These are phyloP conservation scores for Epinephelus awoara DNA, from an alignment of 2,797 vertebrate species.

Conservation along the genomic window DNA sequence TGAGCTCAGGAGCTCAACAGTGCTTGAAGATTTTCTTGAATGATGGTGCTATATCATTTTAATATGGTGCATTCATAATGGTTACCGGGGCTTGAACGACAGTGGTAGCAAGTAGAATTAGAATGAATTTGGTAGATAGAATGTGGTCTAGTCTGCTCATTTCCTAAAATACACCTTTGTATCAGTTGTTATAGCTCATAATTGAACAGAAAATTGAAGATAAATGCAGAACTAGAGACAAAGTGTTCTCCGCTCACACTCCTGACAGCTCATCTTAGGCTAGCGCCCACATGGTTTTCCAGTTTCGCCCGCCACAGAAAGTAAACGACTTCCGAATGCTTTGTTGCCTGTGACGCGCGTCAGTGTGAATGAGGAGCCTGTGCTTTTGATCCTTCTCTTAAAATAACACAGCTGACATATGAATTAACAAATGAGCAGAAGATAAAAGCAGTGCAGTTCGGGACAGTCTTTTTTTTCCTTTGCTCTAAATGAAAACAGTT, in stretches of 20 bases:
- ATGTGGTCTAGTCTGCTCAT: not conserved
- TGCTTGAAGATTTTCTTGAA: not conserved
- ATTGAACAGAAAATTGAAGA: not conserved
- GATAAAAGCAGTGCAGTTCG: not conserved
- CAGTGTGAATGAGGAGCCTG: not conserved
- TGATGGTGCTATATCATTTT: slow-evolving; percentile 4
- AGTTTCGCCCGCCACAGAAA: slow-evolving; percentile 5
- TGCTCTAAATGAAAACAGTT: not conserved
- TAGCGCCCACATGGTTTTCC: slow-evolving; percentile 5
- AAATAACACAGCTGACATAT: slow-evolving; percentile 28
- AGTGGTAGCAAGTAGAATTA: not conserved
- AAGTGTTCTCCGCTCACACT: not conserved
- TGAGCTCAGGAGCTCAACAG: not conserved
- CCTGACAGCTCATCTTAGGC: slow-evolving; percentile 18
- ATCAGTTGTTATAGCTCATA: not conserved
- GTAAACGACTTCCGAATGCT: slow-evolving; percentile 3
- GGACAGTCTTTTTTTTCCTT: not conserved
- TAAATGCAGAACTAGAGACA: not conserved
- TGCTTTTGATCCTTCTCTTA: slow-evolving; percentile 24
- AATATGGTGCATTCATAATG: not conserved
- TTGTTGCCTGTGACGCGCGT: slow-evolving; percentile 41
- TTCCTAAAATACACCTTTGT: not conserved
- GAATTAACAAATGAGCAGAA: slow-evolving; percentile 10
- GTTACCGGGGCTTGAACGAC: no score
- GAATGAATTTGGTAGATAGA: not conserved